phyloP scores from a whole-genome alignment of 2,888 invertebrate genomes.

The Platycnemis pennipes region DNA sequence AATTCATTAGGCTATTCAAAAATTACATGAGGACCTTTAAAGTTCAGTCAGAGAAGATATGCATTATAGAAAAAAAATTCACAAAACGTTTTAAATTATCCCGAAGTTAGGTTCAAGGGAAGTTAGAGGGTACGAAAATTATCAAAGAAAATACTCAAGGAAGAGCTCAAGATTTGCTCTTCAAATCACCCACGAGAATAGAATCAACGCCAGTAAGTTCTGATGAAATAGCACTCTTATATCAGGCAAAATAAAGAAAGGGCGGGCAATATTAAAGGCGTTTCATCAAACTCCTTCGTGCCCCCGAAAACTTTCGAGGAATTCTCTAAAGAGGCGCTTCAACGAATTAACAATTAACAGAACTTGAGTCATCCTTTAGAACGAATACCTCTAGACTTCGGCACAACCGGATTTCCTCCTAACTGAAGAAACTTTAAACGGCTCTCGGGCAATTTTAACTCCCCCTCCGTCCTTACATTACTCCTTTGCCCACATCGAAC shows the following conservation, averaged over 20 bases:
- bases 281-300: background rate
- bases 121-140: no score
- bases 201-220: background rate
- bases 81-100: no score
- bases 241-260: background rate
- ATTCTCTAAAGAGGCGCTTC: background rate
- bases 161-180: background rate
- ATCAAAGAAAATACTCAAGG: background rate
- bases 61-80: no score
- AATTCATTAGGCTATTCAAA: no score
- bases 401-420: background rate
- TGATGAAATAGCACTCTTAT: background rate
- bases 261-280: background rate
- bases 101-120: no score
- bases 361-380: background rate
- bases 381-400: background rate
- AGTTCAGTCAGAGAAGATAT: no score
- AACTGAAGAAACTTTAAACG: background rate
- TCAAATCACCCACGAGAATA: background rate
- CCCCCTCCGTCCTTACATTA: background rate
- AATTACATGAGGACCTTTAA: no score
- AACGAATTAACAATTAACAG: conserved; percentile 14
- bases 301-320: background rate
- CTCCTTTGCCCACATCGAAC: background rate
- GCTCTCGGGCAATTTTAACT: background rate